These are phyloP conservation scores for Ptychadena robeensis DNA, from an alignment of 2,797 vertebrate genomes.

Conservation along the genomic window DNA sequence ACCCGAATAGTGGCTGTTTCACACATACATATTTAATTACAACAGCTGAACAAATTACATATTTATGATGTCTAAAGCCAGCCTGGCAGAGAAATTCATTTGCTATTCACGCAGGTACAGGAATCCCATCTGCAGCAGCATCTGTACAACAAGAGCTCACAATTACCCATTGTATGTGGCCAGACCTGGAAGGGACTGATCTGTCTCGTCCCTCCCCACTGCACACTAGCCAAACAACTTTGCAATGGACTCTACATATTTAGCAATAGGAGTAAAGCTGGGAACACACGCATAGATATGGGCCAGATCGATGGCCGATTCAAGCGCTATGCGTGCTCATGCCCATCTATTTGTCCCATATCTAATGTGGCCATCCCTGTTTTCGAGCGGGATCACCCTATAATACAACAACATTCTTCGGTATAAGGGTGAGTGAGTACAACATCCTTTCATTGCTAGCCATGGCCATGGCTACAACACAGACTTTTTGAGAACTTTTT, in stretches of 20 bases:
- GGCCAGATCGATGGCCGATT: too few species aligned
- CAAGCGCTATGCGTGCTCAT: too few species aligned
- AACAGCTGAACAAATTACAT: conserved; percentile 99
- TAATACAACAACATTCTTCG: too few species aligned
- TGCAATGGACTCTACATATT: neutral
- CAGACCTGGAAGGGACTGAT: conserved; percentile 78
- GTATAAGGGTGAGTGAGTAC: too few species aligned
- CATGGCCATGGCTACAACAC: too few species aligned
- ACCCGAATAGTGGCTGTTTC: conserved; percentile 92
- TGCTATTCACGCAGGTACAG: conserved; percentile 95
- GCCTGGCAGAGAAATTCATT: conserved; percentile 89
- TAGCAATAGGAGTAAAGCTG: too few species aligned
- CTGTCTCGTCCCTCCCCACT: conserved; percentile 74
- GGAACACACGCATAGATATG: too few species aligned
- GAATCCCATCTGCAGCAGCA: conserved; percentile 93
- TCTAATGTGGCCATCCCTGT: too few species aligned
- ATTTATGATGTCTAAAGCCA: conserved; percentile 96
- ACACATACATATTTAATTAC: conserved; percentile 98
- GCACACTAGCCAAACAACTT: neutral
- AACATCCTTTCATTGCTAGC: too few species aligned
- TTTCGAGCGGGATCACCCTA: too few species aligned
- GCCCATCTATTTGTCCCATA: too few species aligned
- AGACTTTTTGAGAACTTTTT: too few species aligned
- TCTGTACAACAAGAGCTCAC: conserved; percentile 92
- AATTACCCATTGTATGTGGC: conserved; percentile 84